Base-by-base conservation (phyloP, 2,113 vertebrate genomes). In the Gasterosteus aculeatus region DNA sequence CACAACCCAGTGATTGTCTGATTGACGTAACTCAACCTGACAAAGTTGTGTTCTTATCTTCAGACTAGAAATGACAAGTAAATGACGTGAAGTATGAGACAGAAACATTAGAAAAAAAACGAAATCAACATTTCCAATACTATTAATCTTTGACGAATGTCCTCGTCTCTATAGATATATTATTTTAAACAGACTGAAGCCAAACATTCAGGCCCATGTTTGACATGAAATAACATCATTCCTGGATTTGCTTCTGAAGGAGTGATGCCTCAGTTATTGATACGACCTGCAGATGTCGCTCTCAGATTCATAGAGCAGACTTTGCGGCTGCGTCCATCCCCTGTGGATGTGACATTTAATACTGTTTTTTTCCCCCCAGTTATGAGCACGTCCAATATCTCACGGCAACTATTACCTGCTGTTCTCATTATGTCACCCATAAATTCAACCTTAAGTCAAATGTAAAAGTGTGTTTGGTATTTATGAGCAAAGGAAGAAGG, bases 251-350 rank as follows among this genome's bases (percentile, higher is more conserved):
- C 15, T 35, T 15, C 11, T 31, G 4, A 5, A 22, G 10, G n/a
- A 33, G 11, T 1, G 5, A 53, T 10, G 42, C 10, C 16, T 58
- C 54, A 76, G 18, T 80, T 54, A 47, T 49, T 5, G 4, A 10
- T 42, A 2, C 5, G 10, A 62, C 83, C 92, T 81, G 78, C 82
- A 94, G 92, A 82, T 90, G 94, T 92, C 72, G 64, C 84, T 85
- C 59, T 83, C 51, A 83, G n/a, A 78, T 86, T 59, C 77, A 70
- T 29, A 74, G 38, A 83, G 22, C 4, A 1, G 14, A 46, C 72
- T 42, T 38, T 46, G 33, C 70, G 73, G 78, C 80, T 79, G 82
- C 75, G 69, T 83, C 88, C 85, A 77, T 35, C 12, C 49, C 12
- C 3, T 0, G 16, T 33, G 15, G 53, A 41, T 56, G 59, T 59